A percentile compares a stretch with the other conserved stretches of the same genome.
These are phyloP conservation scores for Galeruca laticollis DNA, from an alignment of 2,888 invertebrate genomes.

Conservation along the genomic window DNA sequence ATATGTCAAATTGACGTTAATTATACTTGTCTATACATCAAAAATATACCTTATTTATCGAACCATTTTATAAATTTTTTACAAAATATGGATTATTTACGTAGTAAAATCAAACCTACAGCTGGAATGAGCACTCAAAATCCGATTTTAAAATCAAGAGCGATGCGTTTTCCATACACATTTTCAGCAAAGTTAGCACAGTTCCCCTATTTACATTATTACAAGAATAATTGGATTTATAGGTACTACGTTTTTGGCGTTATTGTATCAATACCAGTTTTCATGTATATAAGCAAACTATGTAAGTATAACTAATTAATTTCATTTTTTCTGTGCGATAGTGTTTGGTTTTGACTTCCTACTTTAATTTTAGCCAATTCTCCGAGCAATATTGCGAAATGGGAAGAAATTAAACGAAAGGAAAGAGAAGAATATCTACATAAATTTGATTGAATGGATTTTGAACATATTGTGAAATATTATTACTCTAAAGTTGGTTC, in stretches of 20 bases:
- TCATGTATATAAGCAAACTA: conserved; percentile 66
- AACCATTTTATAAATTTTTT: background rate
- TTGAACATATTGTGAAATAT: background rate
- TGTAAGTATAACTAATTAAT: conserved; percentile 63
- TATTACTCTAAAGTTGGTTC: too few relatives aligned
- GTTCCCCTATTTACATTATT: conserved; percentile 70
- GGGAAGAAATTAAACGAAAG: conserved; percentile 65
- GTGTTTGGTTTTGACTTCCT: background rate
- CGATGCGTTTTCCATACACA: conserved; percentile 75
- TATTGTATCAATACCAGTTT: conserved; percentile 65
- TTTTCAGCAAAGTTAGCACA: conserved; percentile 69
- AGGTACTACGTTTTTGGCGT: conserved; percentile 64
- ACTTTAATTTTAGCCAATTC: conserved; percentile 65
- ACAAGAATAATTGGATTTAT: conserved; percentile 67
- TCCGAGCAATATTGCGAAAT: conserved; percentile 68
- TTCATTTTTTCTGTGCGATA: too few relatives aligned
- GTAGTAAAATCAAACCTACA: conserved; percentile 8
- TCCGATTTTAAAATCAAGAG: conserved; percentile 49
- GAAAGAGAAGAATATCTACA: conserved; percentile 59
- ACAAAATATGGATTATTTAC: conserved; percentile 5
- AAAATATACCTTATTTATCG: background rate
- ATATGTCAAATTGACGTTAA: too few relatives aligned
- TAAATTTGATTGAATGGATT: conserved; percentile 45
- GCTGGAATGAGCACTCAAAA: conserved; percentile 2
- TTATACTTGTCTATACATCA: conserved; percentile 1